Percentiles rank a stretch among this genome's conserved stretches.
Conservation (phyloP, 2,888 invertebrate genomes). For the Caenorhabditis imperialis region DNA sequence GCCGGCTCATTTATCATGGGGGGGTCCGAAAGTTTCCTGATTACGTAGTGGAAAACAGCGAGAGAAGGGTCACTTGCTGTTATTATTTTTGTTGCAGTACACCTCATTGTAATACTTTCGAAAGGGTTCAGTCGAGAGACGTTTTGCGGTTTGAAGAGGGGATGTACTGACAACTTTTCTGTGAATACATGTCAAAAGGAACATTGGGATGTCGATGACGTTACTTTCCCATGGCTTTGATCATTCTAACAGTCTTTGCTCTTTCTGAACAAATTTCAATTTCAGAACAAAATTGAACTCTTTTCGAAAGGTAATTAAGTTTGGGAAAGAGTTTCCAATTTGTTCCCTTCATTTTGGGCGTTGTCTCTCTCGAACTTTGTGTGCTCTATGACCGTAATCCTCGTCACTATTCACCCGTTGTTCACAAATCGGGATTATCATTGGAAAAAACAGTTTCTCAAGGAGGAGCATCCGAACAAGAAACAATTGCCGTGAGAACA, state of each 20-base stretch:
- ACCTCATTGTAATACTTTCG: neutral
- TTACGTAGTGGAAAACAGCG: slow-evolving; percentile 11
- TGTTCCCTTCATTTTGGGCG: neutral
- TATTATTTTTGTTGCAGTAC: slow-evolving; percentile 12
- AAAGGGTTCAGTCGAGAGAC: neutral
- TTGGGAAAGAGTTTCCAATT: neutral
- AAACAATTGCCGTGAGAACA: slow-evolving; percentile 10
- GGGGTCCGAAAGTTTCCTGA: slow-evolving; percentile 6
- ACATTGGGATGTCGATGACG: too few species aligned
- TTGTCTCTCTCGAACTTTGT: neutral
- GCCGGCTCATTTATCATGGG: slow-evolving; percentile 29
- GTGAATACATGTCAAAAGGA: too few species aligned
- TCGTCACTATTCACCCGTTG: slow-evolving; percentile 16
- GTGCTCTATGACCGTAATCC: slow-evolving; percentile 22
- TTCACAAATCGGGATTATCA: slow-evolving; percentile 32
- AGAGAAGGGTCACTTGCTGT: slow-evolving; percentile 29
- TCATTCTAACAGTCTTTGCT: too few species aligned
- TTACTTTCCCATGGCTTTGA: too few species aligned
- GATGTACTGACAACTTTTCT: too few species aligned
- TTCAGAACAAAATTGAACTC: too few species aligned
- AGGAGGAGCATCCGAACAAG: slow-evolving; percentile 14
- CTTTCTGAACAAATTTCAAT: too few species aligned
- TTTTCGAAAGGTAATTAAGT: neutral
- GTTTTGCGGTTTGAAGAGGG: too few species aligned
- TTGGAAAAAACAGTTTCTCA: neutral